A percentile compares a stretch with the other conserved stretches of the same genome.
Evolutionary conservation across 2,797 vertebrate genomes (phyloP).

Genomic region (Leptodactylus fallax): DNA sequence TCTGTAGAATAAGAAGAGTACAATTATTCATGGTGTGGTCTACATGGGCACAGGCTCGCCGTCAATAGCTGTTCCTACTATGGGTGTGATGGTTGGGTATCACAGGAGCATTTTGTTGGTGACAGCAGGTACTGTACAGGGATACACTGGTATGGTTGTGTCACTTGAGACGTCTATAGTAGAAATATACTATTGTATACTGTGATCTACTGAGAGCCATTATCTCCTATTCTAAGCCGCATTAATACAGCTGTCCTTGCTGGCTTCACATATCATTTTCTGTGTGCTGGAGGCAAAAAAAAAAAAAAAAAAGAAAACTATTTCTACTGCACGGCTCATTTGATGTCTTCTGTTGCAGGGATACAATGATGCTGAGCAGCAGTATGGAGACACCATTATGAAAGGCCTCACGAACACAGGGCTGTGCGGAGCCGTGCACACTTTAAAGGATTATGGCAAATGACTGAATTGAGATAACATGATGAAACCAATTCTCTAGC

Average conservation of each 20-base stretch:
- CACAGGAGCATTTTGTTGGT: background rate
- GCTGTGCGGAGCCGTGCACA: background rate
- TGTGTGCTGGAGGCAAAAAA: constrained; percentile 44
- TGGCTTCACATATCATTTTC: constrained; percentile 43
- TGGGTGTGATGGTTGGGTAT: background rate
- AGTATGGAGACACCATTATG: background rate
- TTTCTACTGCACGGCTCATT: constrained; percentile 44
- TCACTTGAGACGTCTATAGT: background rate
- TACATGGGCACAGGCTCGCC: background rate
- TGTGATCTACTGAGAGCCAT: constrained; percentile 13
- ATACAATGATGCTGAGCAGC: constrained; percentile 15
- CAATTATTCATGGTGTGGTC: background rate
- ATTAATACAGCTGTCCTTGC: constrained; percentile 31
- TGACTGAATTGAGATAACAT: background rate
- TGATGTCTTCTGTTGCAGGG: constrained; percentile 40
- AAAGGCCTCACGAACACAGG: background rate
- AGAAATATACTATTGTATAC: background rate
- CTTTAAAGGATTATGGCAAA: background rate
- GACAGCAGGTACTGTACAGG: background rate
- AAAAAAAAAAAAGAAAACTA: background rate
- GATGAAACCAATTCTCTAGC: background rate
- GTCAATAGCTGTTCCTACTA: background rate
- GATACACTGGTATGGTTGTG: background rate
- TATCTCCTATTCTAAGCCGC: constrained; percentile 20
- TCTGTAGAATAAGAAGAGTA: constrained; percentile 75